phyloP scores from a whole-genome alignment of 2,888 invertebrate species.

The Alentia gelatinosa region DNA sequence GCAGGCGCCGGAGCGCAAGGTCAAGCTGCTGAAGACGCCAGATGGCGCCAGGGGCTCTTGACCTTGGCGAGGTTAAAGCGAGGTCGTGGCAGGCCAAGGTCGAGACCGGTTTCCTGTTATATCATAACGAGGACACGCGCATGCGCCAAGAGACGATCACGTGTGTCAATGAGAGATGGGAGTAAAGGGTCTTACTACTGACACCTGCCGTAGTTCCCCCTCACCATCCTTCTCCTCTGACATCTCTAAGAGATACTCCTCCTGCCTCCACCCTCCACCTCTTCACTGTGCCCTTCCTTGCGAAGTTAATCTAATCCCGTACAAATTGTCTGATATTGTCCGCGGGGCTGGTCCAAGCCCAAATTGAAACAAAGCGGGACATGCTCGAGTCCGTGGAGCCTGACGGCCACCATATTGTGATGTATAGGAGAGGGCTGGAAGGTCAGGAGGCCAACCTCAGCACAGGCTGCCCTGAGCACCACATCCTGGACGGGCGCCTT shows the following conservation, averaged over 20 bases:
- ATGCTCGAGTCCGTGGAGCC: not conserved
- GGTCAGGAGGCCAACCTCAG: not conserved
- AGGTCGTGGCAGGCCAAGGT: not conserved
- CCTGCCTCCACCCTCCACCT: not conserved
- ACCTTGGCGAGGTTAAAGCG: not conserved
- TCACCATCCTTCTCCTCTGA: not conserved
- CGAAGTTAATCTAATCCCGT: slow-evolving; percentile 12
- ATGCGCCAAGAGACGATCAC: not conserved
- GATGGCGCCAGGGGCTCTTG: not conserved
- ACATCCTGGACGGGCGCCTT: too few relatives aligned
- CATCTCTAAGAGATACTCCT: not conserved
- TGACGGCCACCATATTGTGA: not conserved
- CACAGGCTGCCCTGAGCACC: not conserved
- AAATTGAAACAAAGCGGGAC: slow-evolving; percentile 47
- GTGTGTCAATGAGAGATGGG: not conserved
- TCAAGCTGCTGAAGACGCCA: not conserved
- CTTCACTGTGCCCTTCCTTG: not conserved
- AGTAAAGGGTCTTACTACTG: not conserved
- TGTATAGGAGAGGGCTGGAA: not conserved
- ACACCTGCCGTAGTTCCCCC: not conserved
- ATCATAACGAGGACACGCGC: not conserved
- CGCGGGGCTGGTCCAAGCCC: not conserved
- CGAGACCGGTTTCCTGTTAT: not conserved
- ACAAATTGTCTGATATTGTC: slow-evolving; percentile 48
- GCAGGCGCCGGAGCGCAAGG: not conserved